These are phyloP conservation scores for Ormyrus rosae DNA, from an alignment of 2,888 invertebrate species.

Conservation along the genomic window DNA sequence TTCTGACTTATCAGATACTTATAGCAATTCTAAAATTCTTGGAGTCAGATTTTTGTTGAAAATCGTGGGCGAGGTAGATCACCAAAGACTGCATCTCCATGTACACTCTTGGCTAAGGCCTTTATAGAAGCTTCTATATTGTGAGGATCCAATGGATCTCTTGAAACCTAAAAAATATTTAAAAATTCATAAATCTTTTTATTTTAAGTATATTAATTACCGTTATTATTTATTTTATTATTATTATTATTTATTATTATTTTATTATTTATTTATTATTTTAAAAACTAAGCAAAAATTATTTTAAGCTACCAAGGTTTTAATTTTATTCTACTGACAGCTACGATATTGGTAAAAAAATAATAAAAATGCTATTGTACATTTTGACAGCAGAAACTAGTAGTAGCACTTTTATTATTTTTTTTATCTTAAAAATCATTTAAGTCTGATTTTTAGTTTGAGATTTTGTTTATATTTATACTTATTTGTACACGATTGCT, in stretches of 20 bases:
- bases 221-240: too few species aligned
- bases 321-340: too few species aligned
- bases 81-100: conserved; percentile 90
- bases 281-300: too few species aligned
- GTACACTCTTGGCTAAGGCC: conserved; percentile 93
- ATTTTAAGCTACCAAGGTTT: too few species aligned
- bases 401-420: not conserved
- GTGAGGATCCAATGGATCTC: conserved; percentile 77
- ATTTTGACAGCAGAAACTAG: not conserved
- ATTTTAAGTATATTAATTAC: not conserved
- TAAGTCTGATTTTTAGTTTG: conserved; percentile 8
- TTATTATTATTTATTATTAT: too few species aligned
- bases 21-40: conserved; percentile 42
- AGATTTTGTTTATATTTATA: conserved; percentile 59
- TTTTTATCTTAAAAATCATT: not conserved
- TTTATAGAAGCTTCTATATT: conserved; percentile 95
- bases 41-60: conserved; percentile 87
- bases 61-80: conserved; percentile 91
- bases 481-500: conserved; percentile 24
- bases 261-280: too few species aligned
- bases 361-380: conserved; percentile 48
- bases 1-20: conserved; percentile 31
- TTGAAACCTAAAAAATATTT: conserved; percentile 63
- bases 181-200: not conserved
- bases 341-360: not conserved